Evolutionary conservation across 2,797 vertebrate species (phyloP).

Genomic region (Tokudaia muenninki): DNA sequence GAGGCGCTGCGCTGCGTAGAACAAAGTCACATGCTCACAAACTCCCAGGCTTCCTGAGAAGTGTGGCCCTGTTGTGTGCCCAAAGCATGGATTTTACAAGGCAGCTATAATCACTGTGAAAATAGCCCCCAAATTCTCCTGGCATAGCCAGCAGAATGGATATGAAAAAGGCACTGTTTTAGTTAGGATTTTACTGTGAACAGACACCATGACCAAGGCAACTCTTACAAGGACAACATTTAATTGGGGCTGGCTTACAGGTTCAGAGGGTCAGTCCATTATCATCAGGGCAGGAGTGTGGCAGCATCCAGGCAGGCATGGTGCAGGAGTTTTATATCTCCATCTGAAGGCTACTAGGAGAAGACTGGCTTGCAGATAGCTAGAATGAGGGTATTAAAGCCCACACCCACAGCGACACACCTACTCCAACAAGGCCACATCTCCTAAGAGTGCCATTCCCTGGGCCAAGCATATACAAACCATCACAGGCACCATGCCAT

Average conservation of each 20-base stretch:
- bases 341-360: background rate
- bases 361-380: background rate
- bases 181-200: background rate
- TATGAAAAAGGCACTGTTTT: too few relatives aligned
- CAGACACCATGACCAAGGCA: background rate
- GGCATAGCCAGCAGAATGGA: background rate
- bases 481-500: background rate
- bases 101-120: background rate
- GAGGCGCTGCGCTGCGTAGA: background rate
- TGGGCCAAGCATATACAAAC: background rate
- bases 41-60: background rate
- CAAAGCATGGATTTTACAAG: background rate
- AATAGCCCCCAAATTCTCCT: background rate
- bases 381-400: background rate
- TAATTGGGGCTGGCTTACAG: background rate
- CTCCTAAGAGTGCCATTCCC: background rate
- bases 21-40: background rate
- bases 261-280: background rate
- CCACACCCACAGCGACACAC: background rate
- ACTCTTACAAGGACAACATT: background rate
- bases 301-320: accelerated
- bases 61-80: background rate
- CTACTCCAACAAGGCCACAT: background rate
- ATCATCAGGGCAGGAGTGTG: background rate
- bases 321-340: background rate